A percentile compares a stretch with the other conserved stretches of the same genome.
Evolutionary conservation across 2,888 invertebrate species (phyloP).

Genomic region (Lithophane ornitopus): DNA sequence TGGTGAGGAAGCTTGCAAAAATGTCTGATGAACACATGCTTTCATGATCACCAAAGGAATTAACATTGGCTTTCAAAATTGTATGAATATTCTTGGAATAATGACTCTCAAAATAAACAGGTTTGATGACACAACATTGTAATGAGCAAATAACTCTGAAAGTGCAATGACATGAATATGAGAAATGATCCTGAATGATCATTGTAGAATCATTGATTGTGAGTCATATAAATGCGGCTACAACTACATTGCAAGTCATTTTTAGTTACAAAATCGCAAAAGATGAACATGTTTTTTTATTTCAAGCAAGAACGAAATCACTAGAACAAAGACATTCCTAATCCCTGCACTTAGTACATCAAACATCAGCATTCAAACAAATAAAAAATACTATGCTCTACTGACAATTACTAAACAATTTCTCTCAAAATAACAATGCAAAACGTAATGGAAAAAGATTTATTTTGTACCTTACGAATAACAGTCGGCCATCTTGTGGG

Average conservation of each 20-base stretch:
- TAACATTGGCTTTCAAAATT: conserved; percentile 26
- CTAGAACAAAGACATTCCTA: conserved; percentile 83
- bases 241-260: conserved; percentile 33
- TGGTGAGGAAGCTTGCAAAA: conserved; percentile 43
- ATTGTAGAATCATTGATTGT: conserved; percentile 18
- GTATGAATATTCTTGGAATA: conserved; percentile 43
- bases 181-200: conserved; percentile 44
- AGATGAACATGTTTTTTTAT: conserved; percentile 67
- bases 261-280: conserved; percentile 65
- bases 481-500: conserved; percentile 91
- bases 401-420: conserved; percentile 57
- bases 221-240: conserved; percentile 26
- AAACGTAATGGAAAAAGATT: conserved; percentile 77
- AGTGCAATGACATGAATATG: conserved; percentile 61
- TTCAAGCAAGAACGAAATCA: conserved; percentile 69
- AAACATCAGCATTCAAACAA: conserved; percentile 60
- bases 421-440: conserved; percentile 68
- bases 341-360: conserved; percentile 44
- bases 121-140: conserved; percentile 61
- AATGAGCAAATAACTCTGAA: conserved; percentile 54
- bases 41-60: conserved; percentile 23
- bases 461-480: conserved; percentile 89
- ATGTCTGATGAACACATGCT: conserved; percentile 49
- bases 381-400: conserved; percentile 64
- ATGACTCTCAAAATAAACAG: conserved; percentile 61